phyloP scores from a whole-genome alignment of 2,113 vertebrate species.

The Tragulus kanchil region DNA sequence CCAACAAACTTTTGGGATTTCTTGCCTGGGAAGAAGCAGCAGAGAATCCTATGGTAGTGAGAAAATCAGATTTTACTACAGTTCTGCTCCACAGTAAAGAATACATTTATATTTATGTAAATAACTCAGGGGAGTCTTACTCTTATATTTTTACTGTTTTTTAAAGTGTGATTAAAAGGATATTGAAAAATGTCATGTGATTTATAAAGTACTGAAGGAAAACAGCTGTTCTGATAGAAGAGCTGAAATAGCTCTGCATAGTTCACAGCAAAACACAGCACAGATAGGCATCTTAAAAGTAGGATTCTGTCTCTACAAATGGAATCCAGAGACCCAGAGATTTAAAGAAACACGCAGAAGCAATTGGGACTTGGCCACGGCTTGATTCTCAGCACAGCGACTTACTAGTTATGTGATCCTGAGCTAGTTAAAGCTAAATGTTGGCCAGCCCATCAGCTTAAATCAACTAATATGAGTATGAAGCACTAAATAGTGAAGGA shows the following conservation, averaged over 20 bases:
- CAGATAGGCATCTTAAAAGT: not conserved
- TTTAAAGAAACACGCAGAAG: not conserved
- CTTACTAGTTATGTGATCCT: not conserved
- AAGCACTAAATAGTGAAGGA: not conserved
- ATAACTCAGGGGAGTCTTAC: conserved; percentile 5
- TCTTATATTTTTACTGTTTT: conserved; percentile 44
- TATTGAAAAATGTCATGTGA: not conserved
- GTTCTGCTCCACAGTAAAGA: not conserved
- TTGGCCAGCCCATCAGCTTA: not conserved
- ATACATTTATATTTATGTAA: not conserved
- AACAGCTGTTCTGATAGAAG: not conserved
- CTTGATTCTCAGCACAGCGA: not conserved
- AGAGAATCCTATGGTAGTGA: not conserved
- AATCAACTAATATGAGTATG: not conserved
- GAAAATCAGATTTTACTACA: not conserved
- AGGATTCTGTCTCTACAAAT: not conserved
- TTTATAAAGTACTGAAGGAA: not conserved
- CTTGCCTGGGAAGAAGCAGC: conserved; percentile 37
- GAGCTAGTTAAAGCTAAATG: not conserved
- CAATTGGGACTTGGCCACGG: not conserved
- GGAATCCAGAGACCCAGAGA: not conserved
- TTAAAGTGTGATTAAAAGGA: conserved; percentile 11
- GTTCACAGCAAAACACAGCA: conserved; percentile 21
- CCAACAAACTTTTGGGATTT: not conserved
- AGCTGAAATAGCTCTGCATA: not conserved